Evolutionary conservation across 2,113 vertebrate species (phyloP), one percentile per base, ranked within the genome.

Genomic region (Nyctereutes procyonoides): DNA sequence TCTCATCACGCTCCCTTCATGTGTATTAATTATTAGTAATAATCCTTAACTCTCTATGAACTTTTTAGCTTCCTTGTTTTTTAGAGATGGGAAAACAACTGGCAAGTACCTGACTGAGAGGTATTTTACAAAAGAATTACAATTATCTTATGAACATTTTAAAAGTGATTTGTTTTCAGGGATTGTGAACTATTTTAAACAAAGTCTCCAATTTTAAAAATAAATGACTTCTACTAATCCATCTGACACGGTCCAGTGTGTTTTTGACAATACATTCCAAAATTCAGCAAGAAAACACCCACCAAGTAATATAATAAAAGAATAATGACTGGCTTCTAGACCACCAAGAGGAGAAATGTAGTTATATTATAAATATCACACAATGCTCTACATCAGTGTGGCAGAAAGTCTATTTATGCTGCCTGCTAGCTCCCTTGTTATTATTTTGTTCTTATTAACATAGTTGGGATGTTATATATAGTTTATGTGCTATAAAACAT

Each of bases 331-430:
- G 76, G 69, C 80, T 95, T 88, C 53, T 62, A 91, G 92, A 32
- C 87, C 93, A 87, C 87, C 51, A 90, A 87, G 84, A 97, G 38
- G 24, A 88, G 30, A 92, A 80, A 87, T 55, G 69, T 83, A 96
- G 28, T 73, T 90, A 71, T 30, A 58, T 92, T 86, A 88, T 76
- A 71, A 94, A 95, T 63, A 94, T 43, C 71, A 93, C n/a, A 65
- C 35, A 76, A 63, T 94, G 32, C 30, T 81, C 82, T 93, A 73
- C 88, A 95, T 77, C 86, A 63, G 28, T 51, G 55, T 80, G 65
- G 67, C 53, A 96, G 77, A 77, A 93, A 91, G 69, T 63, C 93
- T 88, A 63, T 86, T 91, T 93, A 60, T 96, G 77, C 28, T 53
- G 69, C 30, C 63, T 74, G 32, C 74, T 43, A 24, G 14, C 8